A percentile compares a stretch with the other conserved stretches of the same genome.
Conservation (phyloP, 2,113 vertebrate genomes). For the Rhizomys pruinosus region DNA sequence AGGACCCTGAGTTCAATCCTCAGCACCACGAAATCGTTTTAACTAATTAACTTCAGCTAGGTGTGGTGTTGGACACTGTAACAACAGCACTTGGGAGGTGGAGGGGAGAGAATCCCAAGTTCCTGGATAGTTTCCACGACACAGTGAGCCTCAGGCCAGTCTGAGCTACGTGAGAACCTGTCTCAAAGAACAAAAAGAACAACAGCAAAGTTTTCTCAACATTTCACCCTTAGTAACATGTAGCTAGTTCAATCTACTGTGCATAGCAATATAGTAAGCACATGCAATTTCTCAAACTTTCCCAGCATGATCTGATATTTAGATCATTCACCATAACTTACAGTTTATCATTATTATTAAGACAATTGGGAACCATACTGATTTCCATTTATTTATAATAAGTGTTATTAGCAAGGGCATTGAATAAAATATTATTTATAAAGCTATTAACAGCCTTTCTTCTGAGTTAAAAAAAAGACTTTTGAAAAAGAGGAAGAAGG, state of each 20-base stretch:
- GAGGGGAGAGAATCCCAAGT: neutral
- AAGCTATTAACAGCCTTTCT: slow-evolving; percentile 36
- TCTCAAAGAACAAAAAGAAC: neutral
- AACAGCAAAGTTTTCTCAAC: neutral
- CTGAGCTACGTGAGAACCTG: neutral
- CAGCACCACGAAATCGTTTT: neutral
- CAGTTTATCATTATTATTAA: neutral
- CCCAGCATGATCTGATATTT: neutral
- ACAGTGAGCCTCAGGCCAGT: neutral
- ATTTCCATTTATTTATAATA: slow-evolving; percentile 13
- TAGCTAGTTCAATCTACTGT: neutral
- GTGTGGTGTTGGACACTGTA: neutral
- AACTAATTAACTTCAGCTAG: neutral
- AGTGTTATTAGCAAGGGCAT: slow-evolving; percentile 29
- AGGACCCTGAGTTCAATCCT: neutral
- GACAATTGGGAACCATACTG: neutral
- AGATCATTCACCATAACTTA: neutral
- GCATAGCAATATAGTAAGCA: neutral
- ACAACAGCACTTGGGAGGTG: neutral
- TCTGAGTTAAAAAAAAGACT: neutral
- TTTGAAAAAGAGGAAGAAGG: neutral
- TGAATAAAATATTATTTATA: slow-evolving; percentile 40
- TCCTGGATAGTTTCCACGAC: neutral
- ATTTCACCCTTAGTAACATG: neutral
- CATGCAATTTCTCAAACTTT: neutral